Evolutionary conservation across 2,797 vertebrate species (phyloP).

Genomic region (Platalea minor): DNA sequence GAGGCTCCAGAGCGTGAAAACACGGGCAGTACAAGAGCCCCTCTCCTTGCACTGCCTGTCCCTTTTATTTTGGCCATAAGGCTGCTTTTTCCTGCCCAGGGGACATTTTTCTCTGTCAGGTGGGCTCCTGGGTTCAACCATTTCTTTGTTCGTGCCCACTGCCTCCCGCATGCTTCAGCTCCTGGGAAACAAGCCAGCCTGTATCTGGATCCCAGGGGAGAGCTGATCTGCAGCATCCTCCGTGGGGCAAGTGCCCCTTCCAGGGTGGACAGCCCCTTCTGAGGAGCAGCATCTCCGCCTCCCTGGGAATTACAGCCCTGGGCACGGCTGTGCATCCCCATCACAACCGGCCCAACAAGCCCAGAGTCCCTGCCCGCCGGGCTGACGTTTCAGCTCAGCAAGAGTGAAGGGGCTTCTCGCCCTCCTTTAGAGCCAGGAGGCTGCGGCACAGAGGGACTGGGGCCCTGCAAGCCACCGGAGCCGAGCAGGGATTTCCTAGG

Average conservation of each 20-base stretch:
- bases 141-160: not conserved
- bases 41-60: not conserved
- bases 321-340: not conserved
- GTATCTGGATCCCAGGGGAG: not conserved
- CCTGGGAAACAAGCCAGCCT: not conserved
- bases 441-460: not conserved
- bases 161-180: not conserved
- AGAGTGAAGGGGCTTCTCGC: not conserved
- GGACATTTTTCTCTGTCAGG: not conserved
- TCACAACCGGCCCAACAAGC: not conserved
- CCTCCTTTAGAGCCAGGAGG: not conserved
- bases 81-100: not conserved
- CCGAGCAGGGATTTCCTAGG: not conserved
- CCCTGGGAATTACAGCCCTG: not conserved
- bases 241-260: not conserved
- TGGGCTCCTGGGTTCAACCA: not conserved
- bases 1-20: not conserved
- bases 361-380: fast-evolving
- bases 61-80: not conserved
- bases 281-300: not conserved
- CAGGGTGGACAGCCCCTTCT: not conserved
- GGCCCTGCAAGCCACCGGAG: not conserved
- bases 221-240: not conserved
- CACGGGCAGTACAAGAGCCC: not conserved
- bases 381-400: not conserved